Evolutionary conservation across 2,888 invertebrate species (phyloP).

Genomic region (Microplitis manilae): DNA sequence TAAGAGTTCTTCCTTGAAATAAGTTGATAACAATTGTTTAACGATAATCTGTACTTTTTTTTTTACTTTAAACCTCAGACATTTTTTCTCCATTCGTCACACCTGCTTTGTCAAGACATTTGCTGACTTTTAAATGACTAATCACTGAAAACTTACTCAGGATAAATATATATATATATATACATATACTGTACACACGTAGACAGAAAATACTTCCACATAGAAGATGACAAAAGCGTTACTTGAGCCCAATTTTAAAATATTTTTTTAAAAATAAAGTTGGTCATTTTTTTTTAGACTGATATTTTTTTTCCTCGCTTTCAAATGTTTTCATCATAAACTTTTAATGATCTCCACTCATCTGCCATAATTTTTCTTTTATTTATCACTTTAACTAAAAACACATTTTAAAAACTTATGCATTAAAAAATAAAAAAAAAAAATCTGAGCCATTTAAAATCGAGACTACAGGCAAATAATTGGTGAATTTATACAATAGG

Average conservation of each 20-base stretch:
- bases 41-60: neutral
- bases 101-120: neutral
- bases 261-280: neutral
- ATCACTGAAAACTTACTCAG: neutral
- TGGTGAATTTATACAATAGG: constrained; percentile 30
- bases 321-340: neutral
- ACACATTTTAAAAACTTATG: neutral
- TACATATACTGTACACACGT: neutral
- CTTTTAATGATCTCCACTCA: neutral
- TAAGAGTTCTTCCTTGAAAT: neutral
- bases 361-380: neutral
- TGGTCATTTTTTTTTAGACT: neutral
- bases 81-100: neutral
- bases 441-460: constrained; percentile 8
- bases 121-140: neutral
- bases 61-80: neutral
- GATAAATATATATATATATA: neutral
- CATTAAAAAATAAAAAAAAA: neutral
- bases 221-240: neutral
- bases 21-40: neutral
- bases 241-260: neutral
- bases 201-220: neutral
- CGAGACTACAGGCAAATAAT: constrained; percentile 19
- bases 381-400: neutral
- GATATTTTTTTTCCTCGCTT: neutral